Percentiles rank a stretch among this genome's conserved stretches.
phyloP scores from a whole-genome alignment of 2,113 vertebrate genomes.

The Riparia riparia region DNA sequence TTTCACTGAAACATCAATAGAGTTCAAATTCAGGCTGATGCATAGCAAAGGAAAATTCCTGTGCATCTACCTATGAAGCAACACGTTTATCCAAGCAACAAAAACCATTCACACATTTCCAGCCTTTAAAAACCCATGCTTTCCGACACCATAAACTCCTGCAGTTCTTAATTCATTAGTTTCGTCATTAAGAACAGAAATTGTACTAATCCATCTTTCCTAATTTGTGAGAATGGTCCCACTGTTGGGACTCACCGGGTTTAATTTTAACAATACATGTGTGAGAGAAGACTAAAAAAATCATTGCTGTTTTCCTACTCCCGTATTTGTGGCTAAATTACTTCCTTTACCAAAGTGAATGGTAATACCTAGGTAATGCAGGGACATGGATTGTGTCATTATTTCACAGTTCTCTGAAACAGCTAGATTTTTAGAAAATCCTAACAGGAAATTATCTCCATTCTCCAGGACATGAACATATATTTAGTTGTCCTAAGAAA shows the following conservation, averaged over 20 bases:
- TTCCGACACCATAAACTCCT: background rate
- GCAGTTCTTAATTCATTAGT: background rate
- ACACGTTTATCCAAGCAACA: background rate
- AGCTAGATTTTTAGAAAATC: background rate
- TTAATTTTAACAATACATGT: background rate
- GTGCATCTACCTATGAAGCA: background rate
- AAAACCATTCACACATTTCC: fast-evolving
- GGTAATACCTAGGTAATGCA: background rate
- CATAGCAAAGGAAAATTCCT: background rate
- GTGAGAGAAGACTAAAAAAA: background rate
- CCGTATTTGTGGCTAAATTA: background rate
- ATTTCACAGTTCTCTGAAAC: background rate
- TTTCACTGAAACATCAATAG: background rate
- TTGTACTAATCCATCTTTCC: background rate
- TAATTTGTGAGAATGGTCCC: background rate
- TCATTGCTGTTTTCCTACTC: background rate
- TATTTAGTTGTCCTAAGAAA: background rate
- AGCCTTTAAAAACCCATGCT: background rate
- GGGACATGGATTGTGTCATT: background rate
- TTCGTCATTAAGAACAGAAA: background rate
- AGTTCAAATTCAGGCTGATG: background rate
- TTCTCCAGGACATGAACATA: background rate
- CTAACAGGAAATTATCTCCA: background rate
- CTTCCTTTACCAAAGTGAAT: background rate
- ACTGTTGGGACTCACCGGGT: background rate